Percentiles rank a stretch among this genome's conserved stretches.
These are phyloP conservation scores for Monoplex corrugatus DNA, from an alignment of 2,888 invertebrate species.

Conservation along the genomic window DNA sequence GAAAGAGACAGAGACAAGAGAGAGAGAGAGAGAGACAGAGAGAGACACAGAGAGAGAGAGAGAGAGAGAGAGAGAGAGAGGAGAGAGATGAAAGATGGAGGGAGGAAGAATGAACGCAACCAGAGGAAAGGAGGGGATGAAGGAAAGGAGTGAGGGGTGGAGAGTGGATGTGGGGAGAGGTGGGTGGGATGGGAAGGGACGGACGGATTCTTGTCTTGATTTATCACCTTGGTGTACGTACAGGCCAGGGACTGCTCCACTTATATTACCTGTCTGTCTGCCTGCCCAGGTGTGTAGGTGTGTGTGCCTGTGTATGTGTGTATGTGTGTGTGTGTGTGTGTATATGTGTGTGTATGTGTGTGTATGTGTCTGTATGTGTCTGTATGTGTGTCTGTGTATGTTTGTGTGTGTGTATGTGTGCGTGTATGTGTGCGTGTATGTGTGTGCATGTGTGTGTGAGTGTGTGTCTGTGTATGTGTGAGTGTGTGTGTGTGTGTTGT, in stretches of 20 bases:
- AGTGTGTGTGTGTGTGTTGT: not conserved
- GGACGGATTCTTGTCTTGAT: too few species aligned
- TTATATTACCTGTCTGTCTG: too few species aligned
- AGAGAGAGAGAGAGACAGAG: not conserved
- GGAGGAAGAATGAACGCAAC: not conserved
- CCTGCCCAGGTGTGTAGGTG: not conserved
- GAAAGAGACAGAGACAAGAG: not conserved
- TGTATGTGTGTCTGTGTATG: slow-evolving; percentile 5
- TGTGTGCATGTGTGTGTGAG: not conserved
- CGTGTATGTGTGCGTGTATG: not conserved
- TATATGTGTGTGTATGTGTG: not conserved
- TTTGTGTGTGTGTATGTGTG: not conserved
- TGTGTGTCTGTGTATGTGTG: not conserved
- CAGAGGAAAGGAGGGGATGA: not conserved
- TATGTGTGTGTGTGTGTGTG: not conserved
- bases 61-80: too few species aligned
- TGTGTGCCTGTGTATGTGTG: not conserved
- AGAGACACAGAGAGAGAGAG: not conserved
- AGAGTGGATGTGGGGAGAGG: not conserved
- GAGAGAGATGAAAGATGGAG: not conserved
- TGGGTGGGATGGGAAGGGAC: too few species aligned
- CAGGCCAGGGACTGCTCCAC: too few species aligned
- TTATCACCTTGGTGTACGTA: too few species aligned
- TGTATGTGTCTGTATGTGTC: not conserved
- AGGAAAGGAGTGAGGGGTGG: not conserved